These are phyloP conservation scores for Nemurella pictetii DNA, from an alignment of 2,888 invertebrate species.

Conservation along the genomic window DNA sequence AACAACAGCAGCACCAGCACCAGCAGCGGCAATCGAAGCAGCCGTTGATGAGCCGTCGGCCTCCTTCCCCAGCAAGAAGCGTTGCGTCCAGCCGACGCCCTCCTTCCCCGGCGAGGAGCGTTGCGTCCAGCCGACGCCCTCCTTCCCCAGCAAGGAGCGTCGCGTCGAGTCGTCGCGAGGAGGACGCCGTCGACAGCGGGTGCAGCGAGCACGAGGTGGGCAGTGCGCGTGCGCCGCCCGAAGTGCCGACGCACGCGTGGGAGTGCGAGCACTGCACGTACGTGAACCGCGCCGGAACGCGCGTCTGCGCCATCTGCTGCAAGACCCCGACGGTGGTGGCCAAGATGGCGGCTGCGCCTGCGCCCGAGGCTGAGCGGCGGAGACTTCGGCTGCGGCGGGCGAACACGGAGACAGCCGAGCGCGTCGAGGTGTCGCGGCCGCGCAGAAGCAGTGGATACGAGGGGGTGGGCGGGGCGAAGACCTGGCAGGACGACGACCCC, in stretches of 20 bases:
- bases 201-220: conserved; percentile 42
- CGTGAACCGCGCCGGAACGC: conserved; percentile 76
- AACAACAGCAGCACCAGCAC: no score
- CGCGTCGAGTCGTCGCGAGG: conserved; percentile 50
- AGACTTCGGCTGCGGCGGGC: conserved; percentile 27
- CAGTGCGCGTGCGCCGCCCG: conserved; percentile 51
- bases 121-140: conserved; percentile 44
- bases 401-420: background rate
- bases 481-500: conserved; percentile 34
- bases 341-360: conserved; percentile 46
- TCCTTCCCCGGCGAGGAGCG: conserved; percentile 40
- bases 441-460: background rate
- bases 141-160: conserved; percentile 36
- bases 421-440: background rate
- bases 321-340: conserved; percentile 63
- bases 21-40: conserved; percentile 50
- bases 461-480: background rate
- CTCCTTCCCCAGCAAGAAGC: conserved; percentile 35
- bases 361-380: conserved; percentile 11
- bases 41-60: conserved; percentile 44
- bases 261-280: conserved; percentile 90
- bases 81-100: conserved; percentile 37
- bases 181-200: conserved; percentile 32
- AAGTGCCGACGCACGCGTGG: conserved; percentile 65
- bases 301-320: conserved; percentile 84